Evolutionary conservation across 1,140 invertebrate species (phyloP).

Genomic region (Drosophila triauraria): DNA sequence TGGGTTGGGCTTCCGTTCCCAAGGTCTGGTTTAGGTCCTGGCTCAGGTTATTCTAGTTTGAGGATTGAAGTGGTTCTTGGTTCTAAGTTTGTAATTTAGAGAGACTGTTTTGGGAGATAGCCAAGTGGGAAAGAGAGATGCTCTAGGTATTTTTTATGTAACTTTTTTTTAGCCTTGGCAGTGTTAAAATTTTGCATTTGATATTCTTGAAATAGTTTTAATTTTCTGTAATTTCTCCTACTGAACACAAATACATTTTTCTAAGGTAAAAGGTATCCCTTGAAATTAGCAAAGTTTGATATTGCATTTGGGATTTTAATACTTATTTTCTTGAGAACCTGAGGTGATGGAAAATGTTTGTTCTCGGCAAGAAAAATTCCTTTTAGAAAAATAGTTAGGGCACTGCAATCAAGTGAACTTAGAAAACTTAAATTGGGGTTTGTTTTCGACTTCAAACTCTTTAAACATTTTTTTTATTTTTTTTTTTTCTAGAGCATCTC

Average conservation of each 20-base stretch:
- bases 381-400: neutral
- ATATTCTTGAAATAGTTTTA: slow-evolving; percentile 40
- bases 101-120: neutral
- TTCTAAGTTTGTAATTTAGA: slow-evolving; percentile 14
- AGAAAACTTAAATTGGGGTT: neutral
- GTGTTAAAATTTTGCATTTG: slow-evolving; percentile 59
- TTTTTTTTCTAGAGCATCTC: slow-evolving; percentile 59
- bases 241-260: neutral
- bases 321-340: neutral
- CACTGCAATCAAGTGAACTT: neutral
- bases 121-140: slow-evolving; percentile 48
- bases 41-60: slow-evolving; percentile 51
- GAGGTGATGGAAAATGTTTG: no score
- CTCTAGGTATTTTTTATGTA: slow-evolving; percentile 28
- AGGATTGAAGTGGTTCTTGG: slow-evolving; percentile 35
- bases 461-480: neutral
- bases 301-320: no score
- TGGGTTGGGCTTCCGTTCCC: slow-evolving; percentile 32
- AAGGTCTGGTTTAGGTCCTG: slow-evolving; percentile 34
- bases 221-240: neutral
- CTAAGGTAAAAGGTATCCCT: neutral
- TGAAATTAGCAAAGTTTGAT: neutral
- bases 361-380: no score
- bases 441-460: neutral
- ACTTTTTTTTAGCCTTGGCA: slow-evolving; percentile 54